phyloP scores from a whole-genome alignment of 2,113 vertebrate genomes.

The Martes martes region DNA sequence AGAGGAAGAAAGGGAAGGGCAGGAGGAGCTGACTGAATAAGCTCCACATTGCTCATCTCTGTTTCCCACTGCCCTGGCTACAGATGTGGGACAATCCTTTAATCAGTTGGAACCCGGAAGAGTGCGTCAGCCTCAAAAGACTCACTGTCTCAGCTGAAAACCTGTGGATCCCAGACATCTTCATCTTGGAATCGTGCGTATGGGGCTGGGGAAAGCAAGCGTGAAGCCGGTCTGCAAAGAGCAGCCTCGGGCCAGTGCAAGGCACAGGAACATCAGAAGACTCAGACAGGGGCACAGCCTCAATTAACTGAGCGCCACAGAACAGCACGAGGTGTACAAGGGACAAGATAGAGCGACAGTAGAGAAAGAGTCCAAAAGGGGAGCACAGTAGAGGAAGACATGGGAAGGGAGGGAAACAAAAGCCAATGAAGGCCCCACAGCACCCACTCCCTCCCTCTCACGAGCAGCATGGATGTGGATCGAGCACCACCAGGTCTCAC shows the following conservation, averaged over 20 bases:
- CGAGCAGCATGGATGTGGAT: slow-evolving; percentile 83
- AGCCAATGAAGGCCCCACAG: neutral
- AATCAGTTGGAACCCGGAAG: slow-evolving; percentile 78
- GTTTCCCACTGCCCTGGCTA: neutral
- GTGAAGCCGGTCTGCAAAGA: neutral
- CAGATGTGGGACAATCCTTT: slow-evolving; percentile 44
- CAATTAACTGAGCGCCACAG: neutral
- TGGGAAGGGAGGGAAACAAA: neutral
- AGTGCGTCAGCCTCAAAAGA: slow-evolving; percentile 80
- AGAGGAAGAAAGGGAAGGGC: neutral
- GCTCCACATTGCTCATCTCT: neutral
- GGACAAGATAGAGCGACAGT: neutral
- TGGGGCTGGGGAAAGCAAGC: neutral
- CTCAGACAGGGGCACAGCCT: neutral
- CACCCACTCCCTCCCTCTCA: neutral
- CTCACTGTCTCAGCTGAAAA: slow-evolving; percentile 84
- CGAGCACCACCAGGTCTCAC: slow-evolving; percentile 84
- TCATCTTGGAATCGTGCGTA: slow-evolving; percentile 86
- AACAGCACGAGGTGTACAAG: neutral
- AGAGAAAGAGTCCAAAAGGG: neutral
- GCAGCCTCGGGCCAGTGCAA: neutral
- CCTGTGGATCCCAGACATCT: slow-evolving; percentile 88
- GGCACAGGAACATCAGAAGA: neutral
- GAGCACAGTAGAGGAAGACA: neutral
- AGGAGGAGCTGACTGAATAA: neutral